phyloP scores from a whole-genome alignment of 2,888 invertebrate species.

The Dryomyza anilis region DNA sequence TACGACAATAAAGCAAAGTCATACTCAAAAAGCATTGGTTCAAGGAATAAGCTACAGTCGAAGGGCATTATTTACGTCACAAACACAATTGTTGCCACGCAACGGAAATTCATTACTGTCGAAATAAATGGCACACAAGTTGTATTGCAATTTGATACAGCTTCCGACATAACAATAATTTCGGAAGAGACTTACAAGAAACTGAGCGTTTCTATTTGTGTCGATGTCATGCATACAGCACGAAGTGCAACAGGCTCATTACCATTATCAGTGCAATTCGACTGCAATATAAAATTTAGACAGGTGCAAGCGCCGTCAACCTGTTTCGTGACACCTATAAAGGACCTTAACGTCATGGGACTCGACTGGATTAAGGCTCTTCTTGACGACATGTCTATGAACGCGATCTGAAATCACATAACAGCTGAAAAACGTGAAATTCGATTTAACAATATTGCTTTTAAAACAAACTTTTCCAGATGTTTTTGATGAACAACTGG shows the following conservation, averaged over 20 bases:
- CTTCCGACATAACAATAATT: constrained; percentile 34
- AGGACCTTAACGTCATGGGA: too few relatives aligned
- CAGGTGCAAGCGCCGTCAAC: neutral
- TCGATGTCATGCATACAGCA: constrained; percentile 24
- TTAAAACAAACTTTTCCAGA: constrained; percentile 31
- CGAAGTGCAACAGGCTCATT: constrained; percentile 33
- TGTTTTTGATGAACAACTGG: too few relatives aligned
- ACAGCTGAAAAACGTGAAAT: constrained; percentile 16
- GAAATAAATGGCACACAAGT: constrained; percentile 29
- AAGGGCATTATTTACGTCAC: constrained; percentile 29
- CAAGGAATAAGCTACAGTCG: neutral
- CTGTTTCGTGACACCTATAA: constrained; percentile 29
- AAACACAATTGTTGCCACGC: constrained; percentile 19
- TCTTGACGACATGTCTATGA: constrained; percentile 30
- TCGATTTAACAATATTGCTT: constrained; percentile 10
- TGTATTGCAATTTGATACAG: constrained; percentile 32
- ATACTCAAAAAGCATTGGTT: neutral
- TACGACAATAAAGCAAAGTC: too few relatives aligned
- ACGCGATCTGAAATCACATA: constrained; percentile 26
- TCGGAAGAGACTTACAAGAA: constrained; percentile 30
- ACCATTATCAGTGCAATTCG: constrained; percentile 31
- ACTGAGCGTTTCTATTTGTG: constrained; percentile 11
- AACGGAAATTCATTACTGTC: constrained; percentile 33
- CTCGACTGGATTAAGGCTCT: constrained; percentile 29
- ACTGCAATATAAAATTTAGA: constrained; percentile 26